Evolutionary conservation across 2,888 invertebrate genomes (phyloP).

Genomic region (Athetis lepigone): DNA sequence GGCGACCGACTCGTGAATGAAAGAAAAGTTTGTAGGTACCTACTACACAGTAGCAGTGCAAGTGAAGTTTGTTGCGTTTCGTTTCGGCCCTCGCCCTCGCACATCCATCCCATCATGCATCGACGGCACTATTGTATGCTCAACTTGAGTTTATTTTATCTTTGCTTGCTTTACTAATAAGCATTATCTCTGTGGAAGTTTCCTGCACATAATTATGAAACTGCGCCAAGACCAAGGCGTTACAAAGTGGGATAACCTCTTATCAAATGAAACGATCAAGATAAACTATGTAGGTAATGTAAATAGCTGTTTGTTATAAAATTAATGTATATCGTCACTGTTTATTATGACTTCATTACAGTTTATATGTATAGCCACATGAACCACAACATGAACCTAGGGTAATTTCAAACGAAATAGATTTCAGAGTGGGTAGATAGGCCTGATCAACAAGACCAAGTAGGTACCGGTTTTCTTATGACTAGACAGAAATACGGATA

Average conservation of each 20-base stretch:
- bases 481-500: too few relatives aligned
- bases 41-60: background rate
- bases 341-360: background rate
- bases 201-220: constrained; percentile 44
- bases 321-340: constrained; percentile 11
- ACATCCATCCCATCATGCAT: constrained; percentile 18
- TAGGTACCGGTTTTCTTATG: too few relatives aligned
- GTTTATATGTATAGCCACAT: too few relatives aligned
- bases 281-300: constrained; percentile 32
- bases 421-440: background rate
- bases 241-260: constrained; percentile 28
- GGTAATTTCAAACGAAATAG: too few relatives aligned
- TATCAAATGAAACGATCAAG: constrained; percentile 40
- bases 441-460: too few relatives aligned
- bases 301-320: constrained; percentile 11
- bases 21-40: constrained; percentile 18
- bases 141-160: constrained; percentile 41
- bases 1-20: constrained; percentile 79
- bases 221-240: constrained; percentile 28
- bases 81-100: constrained; percentile 24
- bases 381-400: too few relatives aligned
- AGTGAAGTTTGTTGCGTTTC: constrained; percentile 51
- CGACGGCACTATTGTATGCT: constrained; percentile 19
- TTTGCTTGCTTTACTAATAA: constrained; percentile 48
- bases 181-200: constrained; percentile 47